These are phyloP conservation scores for Ichneumon xanthorius DNA, from an alignment of 2,888 invertebrate species.

Conservation along the genomic window DNA sequence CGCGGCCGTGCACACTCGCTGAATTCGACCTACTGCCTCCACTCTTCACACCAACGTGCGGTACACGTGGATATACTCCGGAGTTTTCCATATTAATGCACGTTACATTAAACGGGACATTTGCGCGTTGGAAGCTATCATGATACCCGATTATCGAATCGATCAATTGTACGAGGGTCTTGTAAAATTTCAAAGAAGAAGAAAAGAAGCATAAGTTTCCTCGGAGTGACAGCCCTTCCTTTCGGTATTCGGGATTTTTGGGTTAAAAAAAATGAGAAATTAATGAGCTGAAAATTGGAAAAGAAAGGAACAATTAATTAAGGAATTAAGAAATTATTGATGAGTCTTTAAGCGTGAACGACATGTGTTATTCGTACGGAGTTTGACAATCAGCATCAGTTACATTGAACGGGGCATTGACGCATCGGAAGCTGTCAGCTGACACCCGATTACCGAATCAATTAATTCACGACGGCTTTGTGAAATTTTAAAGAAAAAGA, in stretches of 20 bases:
- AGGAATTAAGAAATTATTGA: background rate
- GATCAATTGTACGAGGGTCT: background rate
- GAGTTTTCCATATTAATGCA: constrained; percentile 31
- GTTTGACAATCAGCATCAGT: background rate
- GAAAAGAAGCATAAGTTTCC: too few species aligned
- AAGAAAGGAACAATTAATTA: background rate
- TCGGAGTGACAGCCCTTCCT: background rate
- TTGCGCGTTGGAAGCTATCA: background rate
- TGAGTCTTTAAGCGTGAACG: background rate
- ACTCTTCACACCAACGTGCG: constrained; percentile 44
- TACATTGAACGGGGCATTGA: background rate
- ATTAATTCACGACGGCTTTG: too few species aligned
- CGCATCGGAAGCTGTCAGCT: too few species aligned
- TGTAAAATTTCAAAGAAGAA: background rate
- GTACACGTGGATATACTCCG: constrained; percentile 9
- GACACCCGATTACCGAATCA: too few species aligned
- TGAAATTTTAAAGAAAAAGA: too few species aligned
- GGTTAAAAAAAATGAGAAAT: background rate
- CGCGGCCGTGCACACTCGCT: constrained; percentile 65
- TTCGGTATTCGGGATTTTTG: background rate
- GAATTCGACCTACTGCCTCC: constrained; percentile 69
- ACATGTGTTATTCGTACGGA: too few species aligned
- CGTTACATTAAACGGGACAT: constrained; percentile 15
- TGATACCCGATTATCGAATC: background rate
- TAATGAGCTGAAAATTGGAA: background rate